Evolutionary conservation across 2,888 invertebrate genomes (phyloP), one percentile per base, ranked within the genome.

Genomic region (Acronicta psi): DNA sequence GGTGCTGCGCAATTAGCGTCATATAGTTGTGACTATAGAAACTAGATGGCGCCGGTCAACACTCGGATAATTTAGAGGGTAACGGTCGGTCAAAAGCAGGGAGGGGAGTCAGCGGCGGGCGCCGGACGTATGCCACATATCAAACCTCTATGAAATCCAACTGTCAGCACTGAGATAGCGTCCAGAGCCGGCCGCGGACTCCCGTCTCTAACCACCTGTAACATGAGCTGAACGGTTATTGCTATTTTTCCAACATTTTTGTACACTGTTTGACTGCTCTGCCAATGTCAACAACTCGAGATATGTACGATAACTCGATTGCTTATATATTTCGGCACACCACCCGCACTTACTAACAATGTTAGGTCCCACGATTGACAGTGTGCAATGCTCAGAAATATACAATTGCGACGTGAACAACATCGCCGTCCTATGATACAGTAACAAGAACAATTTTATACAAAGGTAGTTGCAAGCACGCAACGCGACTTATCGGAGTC

Each of bases 41-140:
- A 74, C 75, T 74, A 72, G 67, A 71, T 74, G 75, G 67, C 75
- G 77, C 74, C 60, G 61, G 71, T 62, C 69, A 61, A 65, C 77
- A 74, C 77, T 64, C 54, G 13, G 56, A 53, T 50, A 62, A 66
- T 68, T 63, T 58, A 20, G 52, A 49, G 56, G 67, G 64, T 59
- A n/a, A 65, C 65, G 59, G 66, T 67, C 61, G 72, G 62, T 71
- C 65, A 69, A 60, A 43, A 57, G 68, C 60, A 53, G 72, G 56
- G 57, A 62, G 43, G 58, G 60, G 58, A 62, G 60, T 58, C 64
- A 3, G 51, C 50, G 72, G 42, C 59, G 43, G 59, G 50, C 66
- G 53, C 47, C 36, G 29, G 41, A n/a, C 47, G 56, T 34, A 45
- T 40, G 37, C 40, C 42, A 37, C 31, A 16, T 20, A 34, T 36